These are phyloP conservation scores for Heliconius aoede DNA, from an alignment of 2,888 invertebrate genomes.

Conservation along the genomic window DNA sequence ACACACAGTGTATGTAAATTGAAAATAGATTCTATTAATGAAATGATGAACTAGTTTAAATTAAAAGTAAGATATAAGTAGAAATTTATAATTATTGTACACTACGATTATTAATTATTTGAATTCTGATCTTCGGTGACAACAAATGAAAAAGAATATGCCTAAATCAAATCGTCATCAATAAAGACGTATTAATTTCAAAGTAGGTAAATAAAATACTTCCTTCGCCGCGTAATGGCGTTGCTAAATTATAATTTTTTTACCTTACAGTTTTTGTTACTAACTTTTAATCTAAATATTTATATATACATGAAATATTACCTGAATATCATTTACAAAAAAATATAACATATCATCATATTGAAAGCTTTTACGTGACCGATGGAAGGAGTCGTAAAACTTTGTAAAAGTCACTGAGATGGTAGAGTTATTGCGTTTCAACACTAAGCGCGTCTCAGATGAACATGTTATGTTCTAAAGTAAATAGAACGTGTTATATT, in stretches of 20 bases:
- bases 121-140: background rate
- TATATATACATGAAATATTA: background rate
- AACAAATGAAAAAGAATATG: background rate
- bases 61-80: no score
- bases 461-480: background rate
- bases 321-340: background rate
- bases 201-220: slow-evolving; percentile 5
- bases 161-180: background rate
- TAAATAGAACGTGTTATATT: background rate
- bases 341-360: background rate
- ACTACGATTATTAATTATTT: no score
- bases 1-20: background rate
- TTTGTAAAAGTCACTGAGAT: background rate
- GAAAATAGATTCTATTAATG: background rate
- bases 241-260: background rate
- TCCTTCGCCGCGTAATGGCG: background rate
- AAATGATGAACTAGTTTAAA: no score
- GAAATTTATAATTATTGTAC: no score
- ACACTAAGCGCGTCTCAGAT: background rate
- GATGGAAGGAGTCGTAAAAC: background rate
- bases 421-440: background rate
- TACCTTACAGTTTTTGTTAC: background rate
- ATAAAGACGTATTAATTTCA: background rate
- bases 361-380: background rate
- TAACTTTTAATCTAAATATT: background rate